Evolutionary conservation across 2,888 invertebrate species (phyloP).

Genomic region (Leptarthrus brevirostris): DNA sequence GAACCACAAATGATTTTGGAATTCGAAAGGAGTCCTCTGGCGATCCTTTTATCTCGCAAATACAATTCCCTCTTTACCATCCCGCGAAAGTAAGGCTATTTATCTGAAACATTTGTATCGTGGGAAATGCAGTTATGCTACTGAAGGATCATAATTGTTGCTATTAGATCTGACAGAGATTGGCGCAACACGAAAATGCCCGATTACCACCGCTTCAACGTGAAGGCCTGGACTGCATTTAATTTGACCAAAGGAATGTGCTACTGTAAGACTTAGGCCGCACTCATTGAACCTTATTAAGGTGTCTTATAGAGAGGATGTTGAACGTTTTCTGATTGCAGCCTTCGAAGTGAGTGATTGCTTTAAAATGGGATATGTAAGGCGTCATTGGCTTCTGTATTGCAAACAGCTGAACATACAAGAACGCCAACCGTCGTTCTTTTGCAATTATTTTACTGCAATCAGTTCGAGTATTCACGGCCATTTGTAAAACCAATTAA

Average conservation of each 20-base stretch:
- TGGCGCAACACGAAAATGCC: conserved; percentile 13
- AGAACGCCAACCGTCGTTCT: no score
- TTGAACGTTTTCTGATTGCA: conserved; percentile 16
- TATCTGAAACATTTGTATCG: conserved; percentile 12
- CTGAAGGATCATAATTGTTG: conserved; percentile 19
- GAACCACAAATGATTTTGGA: conserved; percentile 7
- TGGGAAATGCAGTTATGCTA: conserved; percentile 7
- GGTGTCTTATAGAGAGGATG: conserved; percentile 26
- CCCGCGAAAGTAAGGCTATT: conserved; percentile 7
- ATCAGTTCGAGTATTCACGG: no score
- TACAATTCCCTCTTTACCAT: neutral
- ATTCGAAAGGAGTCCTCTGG: conserved; percentile 6
- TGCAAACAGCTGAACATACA: no score
- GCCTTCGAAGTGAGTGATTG: conserved; percentile 12
- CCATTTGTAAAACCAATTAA: no score
- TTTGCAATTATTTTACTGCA: no score
- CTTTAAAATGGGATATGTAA: conserved; percentile 1
- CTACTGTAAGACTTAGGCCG: conserved; percentile 20
- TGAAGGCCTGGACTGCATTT: conserved; percentile 14
- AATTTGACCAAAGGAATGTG: conserved; percentile 44
- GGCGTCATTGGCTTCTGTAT: conserved; percentile 14
- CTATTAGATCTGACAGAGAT: conserved; percentile 35
- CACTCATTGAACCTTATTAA: conserved; percentile 18
- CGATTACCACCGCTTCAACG: conserved; percentile 10
- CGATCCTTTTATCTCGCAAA: neutral